Evolutionary conservation across 2,888 invertebrate species (phyloP), one percentile per base, ranked within the genome.

Genomic region (Acanthoscelides obtectus): DNA sequence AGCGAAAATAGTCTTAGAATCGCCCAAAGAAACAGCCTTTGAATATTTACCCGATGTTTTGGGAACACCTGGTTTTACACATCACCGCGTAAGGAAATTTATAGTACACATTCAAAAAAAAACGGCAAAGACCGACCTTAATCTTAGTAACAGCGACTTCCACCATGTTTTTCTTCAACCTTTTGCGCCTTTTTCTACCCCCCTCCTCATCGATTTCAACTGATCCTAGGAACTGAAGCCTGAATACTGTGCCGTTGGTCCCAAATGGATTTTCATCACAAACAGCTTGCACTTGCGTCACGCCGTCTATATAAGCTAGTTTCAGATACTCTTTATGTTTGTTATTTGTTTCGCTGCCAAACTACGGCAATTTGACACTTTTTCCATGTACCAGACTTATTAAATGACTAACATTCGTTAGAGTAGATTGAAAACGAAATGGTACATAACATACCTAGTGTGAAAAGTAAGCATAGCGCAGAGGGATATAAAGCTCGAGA

Each of bases 111-210:
- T 66, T 63, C 19, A 20, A 25, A 45, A 25, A 27, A 68, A 64
- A 69, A 22, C 70, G 67, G 71, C 71, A 70, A 72, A 73, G 83
- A 86, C 88, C 87, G 90, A 94, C 94, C 94, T 94, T 94, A 85
- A 94, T 93, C 88, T 93, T 93, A 86, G 91, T 91, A 87, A 94
- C 93, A 81, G 94, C 94, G 86, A 94, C 93, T 87, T 94, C 94
- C 83, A 94, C 94, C 94, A 94, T 94, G 88, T 92, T 91, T 90
- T 94, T 94, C 92, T 94, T 94, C 87, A 90, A 92, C 82, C 93
- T 88, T 86, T 90, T 91, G 86, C 92, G 91, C 82, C 92, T 88
- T 81, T 92, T 88, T 80, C 92, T 87, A 83, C 87, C 87, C 83
- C 90, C 89, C 88, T 93, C 93, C 89, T 93, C 94, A 85, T 93